phyloP scores from a whole-genome alignment of 2,113 vertebrate genomes.

The Meleagris gallopavo region DNA sequence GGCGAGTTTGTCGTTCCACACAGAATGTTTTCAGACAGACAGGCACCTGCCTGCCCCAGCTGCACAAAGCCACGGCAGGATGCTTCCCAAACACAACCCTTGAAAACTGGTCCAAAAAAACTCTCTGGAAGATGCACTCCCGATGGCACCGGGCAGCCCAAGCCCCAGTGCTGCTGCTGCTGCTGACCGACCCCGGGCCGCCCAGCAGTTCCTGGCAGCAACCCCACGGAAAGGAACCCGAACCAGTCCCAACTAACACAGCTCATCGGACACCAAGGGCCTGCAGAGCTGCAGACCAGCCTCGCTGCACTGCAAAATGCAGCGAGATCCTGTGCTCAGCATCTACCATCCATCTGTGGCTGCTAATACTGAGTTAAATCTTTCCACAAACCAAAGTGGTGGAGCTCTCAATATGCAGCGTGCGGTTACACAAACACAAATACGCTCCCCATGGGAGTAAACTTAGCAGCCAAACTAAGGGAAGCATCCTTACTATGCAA shows the following conservation, averaged over 20 bases:
- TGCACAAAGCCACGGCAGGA: not conserved
- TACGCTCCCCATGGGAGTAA: not conserved
- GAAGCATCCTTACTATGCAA: not conserved
- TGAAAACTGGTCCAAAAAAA: not conserved
- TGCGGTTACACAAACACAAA: not conserved
- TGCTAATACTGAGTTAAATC: not conserved
- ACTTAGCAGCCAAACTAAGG: not conserved
- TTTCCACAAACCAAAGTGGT: rapidly evolving
- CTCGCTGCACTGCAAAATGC: rapidly evolving
- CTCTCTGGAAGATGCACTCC: too few species aligned
- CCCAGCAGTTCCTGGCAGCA: not conserved
- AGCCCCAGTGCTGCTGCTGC: too few species aligned
- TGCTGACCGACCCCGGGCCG: too few species aligned
- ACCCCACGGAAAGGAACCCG: not conserved
- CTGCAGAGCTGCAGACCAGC: not conserved
- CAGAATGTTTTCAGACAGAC: not conserved
- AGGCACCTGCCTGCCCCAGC: not conserved
- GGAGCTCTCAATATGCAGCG: not conserved
- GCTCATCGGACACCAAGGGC: not conserved
- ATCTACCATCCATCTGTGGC: rapidly evolving
- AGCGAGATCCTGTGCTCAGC: rapidly evolving
- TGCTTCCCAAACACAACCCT: not conserved
- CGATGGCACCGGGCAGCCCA: not conserved
- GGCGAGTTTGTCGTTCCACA: too few species aligned
- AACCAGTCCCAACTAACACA: rapidly evolving